phyloP scores from a whole-genome alignment of 2,888 invertebrate species.

The Argyra leucocephala region DNA sequence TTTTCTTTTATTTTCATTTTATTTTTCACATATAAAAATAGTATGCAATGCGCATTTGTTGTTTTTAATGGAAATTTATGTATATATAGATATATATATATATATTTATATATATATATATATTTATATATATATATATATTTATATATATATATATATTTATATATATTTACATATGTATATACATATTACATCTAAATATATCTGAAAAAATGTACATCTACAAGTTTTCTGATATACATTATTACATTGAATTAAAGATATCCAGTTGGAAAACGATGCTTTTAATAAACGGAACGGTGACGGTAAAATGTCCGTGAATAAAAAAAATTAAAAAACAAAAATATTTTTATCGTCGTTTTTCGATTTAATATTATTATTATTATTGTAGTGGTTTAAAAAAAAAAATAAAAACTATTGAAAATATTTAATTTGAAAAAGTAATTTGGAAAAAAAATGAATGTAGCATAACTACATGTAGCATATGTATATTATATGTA shows the following conservation, averaged over 20 bases:
- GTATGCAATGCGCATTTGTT: neutral
- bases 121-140: neutral
- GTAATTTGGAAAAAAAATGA: too few species aligned
- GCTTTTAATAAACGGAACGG: neutral
- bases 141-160: neutral
- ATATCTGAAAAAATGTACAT: too few species aligned
- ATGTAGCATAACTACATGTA: too few species aligned
- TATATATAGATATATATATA: neutral
- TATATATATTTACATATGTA: neutral
- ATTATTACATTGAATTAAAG: neutral
- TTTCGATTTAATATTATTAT: neutral
- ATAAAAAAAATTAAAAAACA: neutral
- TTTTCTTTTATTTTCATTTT: neutral
- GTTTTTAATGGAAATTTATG: too few species aligned
- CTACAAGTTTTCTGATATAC: too few species aligned
- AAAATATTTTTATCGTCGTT: neutral
- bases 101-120: neutral
- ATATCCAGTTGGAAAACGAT: conserved; percentile 6
- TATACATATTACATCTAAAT: neutral
- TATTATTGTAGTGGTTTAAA: too few species aligned
- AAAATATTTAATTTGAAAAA: too few species aligned
- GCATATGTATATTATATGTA: too few species aligned
- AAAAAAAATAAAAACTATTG: too few species aligned
- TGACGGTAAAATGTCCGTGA: neutral
- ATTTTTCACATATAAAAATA: neutral